These are phyloP conservation scores for Cyclophora punctaria DNA, from an alignment of 2,888 invertebrate genomes.

Conservation along the genomic window DNA sequence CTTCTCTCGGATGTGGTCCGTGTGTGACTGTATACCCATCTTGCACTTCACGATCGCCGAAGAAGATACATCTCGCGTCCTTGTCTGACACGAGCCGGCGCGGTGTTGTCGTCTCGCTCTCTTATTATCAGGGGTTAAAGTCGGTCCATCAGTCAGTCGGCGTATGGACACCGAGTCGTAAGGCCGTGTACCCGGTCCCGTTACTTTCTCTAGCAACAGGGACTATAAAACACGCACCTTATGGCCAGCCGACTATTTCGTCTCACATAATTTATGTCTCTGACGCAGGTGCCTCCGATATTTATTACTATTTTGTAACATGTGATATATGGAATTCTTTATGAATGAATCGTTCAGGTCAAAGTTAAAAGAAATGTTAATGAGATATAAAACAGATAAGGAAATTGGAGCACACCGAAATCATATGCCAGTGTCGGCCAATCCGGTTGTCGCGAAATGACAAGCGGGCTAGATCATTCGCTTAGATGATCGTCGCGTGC, in stretches of 20 bases:
- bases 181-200: slow-evolving; percentile 56
- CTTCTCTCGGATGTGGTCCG: slow-evolving; percentile 71
- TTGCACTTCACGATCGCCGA: slow-evolving; percentile 72
- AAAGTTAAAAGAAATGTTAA: slow-evolving; percentile 46
- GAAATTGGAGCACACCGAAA: slow-evolving; percentile 44
- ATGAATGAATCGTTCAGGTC: slow-evolving; percentile 36
- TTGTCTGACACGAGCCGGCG: slow-evolving; percentile 30
- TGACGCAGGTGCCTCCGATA: slow-evolving; percentile 41
- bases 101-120: slow-evolving; percentile 48
- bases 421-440: slow-evolving; percentile 55
- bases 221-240: slow-evolving; percentile 58
- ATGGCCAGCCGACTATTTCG: slow-evolving; percentile 47
- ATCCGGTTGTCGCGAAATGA: slow-evolving; percentile 67
- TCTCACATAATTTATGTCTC: slow-evolving; percentile 49
- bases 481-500: slow-evolving; percentile 60
- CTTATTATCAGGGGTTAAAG: slow-evolving; percentile 73
- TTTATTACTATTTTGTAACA: slow-evolving; percentile 27
- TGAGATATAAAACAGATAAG: slow-evolving; percentile 34
- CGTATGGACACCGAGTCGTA: slow-evolving; percentile 61
- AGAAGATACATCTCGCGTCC: slow-evolving; percentile 63
- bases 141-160: slow-evolving; percentile 71
- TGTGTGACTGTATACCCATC: slow-evolving; percentile 74
- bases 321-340: slow-evolving; percentile 23
- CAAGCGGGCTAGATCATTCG: slow-evolving; percentile 71
- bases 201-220: slow-evolving; percentile 57